These are phyloP conservation scores for Osmerus mordax DNA, from an alignment of 2,113 vertebrate species.

Conservation along the genomic window DNA sequence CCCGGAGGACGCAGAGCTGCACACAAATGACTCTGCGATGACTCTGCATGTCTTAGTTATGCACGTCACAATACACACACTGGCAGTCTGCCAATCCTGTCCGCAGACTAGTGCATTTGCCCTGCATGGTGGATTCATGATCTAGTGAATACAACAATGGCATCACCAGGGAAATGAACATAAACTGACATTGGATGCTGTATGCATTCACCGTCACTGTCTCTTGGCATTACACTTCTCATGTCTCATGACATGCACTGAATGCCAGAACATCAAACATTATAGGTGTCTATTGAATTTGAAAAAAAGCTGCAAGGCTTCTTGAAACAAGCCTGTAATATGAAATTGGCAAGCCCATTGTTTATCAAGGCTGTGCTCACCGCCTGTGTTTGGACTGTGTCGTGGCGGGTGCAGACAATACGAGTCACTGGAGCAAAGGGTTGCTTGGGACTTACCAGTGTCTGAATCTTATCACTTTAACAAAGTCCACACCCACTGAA, in stretches of 20 bases:
- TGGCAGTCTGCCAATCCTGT: not conserved
- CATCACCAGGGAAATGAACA: not conserved
- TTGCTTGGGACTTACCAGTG: not conserved
- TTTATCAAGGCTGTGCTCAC: no score
- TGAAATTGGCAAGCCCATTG: no score
- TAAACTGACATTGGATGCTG: not conserved
- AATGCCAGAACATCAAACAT: not conserved
- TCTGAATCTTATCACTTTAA: slow-evolving; percentile 1
- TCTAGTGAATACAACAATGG: not conserved
- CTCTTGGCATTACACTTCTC: not conserved
- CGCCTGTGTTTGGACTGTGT: no score
- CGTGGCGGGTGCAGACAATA: not conserved
- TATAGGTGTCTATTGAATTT: not conserved
- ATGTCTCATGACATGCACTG: not conserved
- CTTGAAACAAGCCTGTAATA: no score
- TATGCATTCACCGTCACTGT: not conserved
- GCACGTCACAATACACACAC: not conserved
- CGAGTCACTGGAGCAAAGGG: not conserved
- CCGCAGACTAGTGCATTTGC: not conserved
- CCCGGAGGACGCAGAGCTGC: not conserved
- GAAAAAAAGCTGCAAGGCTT: not conserved
- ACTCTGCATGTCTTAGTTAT: not conserved
- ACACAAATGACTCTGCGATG: not conserved
- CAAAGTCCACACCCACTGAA: not conserved
- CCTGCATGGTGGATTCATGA: not conserved